Base-by-base conservation (phyloP, 1,140 invertebrate genomes). In the Cotesia glomerata region DNA sequence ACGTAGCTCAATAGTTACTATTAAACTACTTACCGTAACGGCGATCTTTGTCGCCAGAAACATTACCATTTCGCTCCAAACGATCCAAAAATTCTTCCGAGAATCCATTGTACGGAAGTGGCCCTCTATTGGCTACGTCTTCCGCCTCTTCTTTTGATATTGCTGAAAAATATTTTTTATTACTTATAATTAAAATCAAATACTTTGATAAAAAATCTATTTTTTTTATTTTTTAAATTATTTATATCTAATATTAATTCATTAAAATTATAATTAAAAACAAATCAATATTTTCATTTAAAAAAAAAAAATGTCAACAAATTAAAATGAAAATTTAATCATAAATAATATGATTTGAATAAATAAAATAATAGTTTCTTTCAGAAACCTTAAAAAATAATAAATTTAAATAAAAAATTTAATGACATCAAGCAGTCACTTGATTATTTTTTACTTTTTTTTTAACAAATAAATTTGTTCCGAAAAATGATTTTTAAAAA, bases 51-150 rank as follows among this genome's bases (percentile, higher is more conserved):
- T 89, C 89, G 75, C 87, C 85, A 80, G 91, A 90, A 86, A 93
- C 93, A 86, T 95, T 95, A 78, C 93, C 94, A 88, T 95, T 95
- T 80, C 94, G 93, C 88, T 96, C 95, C 77, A 96, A 90, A 81
- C 94, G 89, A 86, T 96, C 95, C 85, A 96, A 90, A 89, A 94
- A 96, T 88, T 96, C 94, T 80, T 95, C 94, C 65, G 94, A 95
- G 90, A 95, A 96, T 69, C 94, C 94, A 88, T 95, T 95, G 88
- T 95, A 95, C 75, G 92, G 90, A 82, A 94, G 88, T 88, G 93
- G 93, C 77, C 89, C 89, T 85, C 90, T 87, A 72, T 88, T 88
- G 73, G 89, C 81, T 65, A 77, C 81, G 77, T 92, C 91, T 73
- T 93, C 92, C 78, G 90, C 89, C 84, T 94, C 92, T 85, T 93